phyloP scores from a whole-genome alignment of 2,113 vertebrate genomes.

The Salvelinus fontinalis region DNA sequence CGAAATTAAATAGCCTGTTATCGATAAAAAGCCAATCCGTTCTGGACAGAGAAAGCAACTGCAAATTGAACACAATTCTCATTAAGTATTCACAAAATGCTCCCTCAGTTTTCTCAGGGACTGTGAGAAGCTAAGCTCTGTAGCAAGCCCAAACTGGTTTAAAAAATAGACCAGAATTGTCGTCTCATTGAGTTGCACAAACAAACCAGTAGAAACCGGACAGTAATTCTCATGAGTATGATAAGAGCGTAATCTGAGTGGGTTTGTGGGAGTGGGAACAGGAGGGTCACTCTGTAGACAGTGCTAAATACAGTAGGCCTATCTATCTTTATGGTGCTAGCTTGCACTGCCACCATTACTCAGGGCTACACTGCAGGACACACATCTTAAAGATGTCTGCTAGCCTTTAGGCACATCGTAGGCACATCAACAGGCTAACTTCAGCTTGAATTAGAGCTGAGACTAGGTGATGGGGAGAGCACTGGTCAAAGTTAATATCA shows the following conservation, averaged over 20 bases:
- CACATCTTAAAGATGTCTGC: slow-evolving; percentile 16
- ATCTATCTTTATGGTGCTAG: too few species aligned
- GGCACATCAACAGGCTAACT: background rate
- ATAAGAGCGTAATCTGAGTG: too few species aligned
- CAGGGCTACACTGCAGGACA: background rate
- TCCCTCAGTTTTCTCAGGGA: background rate
- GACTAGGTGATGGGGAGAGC: too few species aligned
- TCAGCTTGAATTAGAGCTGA: too few species aligned
- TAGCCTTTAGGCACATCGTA: slow-evolving; percentile 14
- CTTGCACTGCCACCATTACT: background rate
- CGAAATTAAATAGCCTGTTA: too few species aligned
- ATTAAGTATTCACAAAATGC: background rate
- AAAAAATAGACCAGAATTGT: too few species aligned
- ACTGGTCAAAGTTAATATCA: too few species aligned
- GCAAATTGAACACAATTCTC: slow-evolving; percentile 2
- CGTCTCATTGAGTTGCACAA: too few species aligned
- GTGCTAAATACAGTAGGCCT: background rate
- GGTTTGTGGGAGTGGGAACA: too few species aligned
- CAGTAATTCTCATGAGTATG: too few species aligned
- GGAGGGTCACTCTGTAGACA: background rate
- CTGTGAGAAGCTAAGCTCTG: background rate
- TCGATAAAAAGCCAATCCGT: background rate
- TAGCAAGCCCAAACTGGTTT: too few species aligned
- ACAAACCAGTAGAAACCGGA: too few species aligned
- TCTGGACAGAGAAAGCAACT: background rate